A percentile compares a stretch with the other conserved stretches of the same genome.
Evolutionary conservation across 2,113 vertebrate genomes (phyloP).

Genomic region (Hirundichthys speculiger): DNA sequence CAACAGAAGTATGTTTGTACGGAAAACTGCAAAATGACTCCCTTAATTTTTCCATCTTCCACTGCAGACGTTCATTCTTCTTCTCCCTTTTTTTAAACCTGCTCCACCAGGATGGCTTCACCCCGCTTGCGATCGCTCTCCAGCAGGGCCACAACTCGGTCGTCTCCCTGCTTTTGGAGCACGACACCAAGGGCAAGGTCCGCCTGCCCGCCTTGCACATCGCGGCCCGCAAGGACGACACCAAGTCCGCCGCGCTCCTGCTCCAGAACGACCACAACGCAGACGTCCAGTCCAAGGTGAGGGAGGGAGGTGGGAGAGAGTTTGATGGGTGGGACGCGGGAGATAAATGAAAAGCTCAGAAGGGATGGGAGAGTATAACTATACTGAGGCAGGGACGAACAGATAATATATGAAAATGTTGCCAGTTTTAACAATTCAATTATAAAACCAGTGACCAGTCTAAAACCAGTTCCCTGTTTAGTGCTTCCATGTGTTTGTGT

Average conservation of each 20-base stretch:
- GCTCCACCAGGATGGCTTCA: conserved; percentile 90
- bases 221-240: conserved; percentile 97
- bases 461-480: conserved; percentile 1
- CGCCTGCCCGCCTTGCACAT: conserved; percentile 95
- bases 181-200: conserved; percentile 98
- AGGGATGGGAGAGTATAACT: no score
- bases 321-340: not conserved
- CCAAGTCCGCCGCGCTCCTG: conserved; percentile 93
- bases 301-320: not conserved
- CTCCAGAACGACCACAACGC: conserved; percentile 99
- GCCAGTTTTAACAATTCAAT: no score
- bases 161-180: conserved; percentile 94
- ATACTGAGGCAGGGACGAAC: no score
- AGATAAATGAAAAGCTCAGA: no score
- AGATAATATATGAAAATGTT: no score
- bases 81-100: not conserved
- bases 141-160: conserved; percentile 98
- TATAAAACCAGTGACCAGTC: no score
- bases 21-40: not conserved
- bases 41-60: not conserved
- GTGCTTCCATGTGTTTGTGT: conserved; percentile 14
- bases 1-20: conserved; percentile 87
- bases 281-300: conserved; percentile 98
- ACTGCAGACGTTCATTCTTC: not conserved
- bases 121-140: conserved; percentile 93